A percentile compares a stretch with the other conserved stretches of the same genome.
Conservation (phyloP, 92 coral and sea anemone genomes). For the Siderastrea siderea region DNA sequence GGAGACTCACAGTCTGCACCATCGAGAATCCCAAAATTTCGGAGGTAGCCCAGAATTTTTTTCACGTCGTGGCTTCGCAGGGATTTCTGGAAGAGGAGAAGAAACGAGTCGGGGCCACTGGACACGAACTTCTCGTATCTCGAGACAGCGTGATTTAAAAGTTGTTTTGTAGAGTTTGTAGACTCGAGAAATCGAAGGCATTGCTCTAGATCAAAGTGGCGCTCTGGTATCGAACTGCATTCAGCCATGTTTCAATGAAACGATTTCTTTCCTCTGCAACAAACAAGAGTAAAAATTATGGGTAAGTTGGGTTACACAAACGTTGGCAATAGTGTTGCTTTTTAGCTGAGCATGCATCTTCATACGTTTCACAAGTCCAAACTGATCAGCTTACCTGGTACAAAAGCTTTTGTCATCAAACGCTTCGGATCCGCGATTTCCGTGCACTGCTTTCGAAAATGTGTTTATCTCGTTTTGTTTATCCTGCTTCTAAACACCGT, state of each 20-base stretch:
- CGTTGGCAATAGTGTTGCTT: too few relatives aligned
- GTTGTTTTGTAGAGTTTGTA: background rate
- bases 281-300: background rate
- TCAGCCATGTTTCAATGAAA: background rate
- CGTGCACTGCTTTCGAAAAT: background rate
- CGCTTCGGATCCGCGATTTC: background rate
- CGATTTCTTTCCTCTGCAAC: background rate
- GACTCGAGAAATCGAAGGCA: constrained; percentile 9
- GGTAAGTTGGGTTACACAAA: too few relatives aligned
- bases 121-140: background rate
- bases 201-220: background rate
- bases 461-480: background rate
- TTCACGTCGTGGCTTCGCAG: constrained; percentile 7
- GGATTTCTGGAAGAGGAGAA: constrained; percentile 15
- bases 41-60: constrained; percentile 30
- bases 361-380: background rate
- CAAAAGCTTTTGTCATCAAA: background rate
- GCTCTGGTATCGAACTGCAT: background rate
- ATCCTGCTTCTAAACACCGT: background rate
- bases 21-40: constrained; percentile 48
- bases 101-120: constrained; percentile 3
- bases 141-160: background rate
- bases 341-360: background rate
- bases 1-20: constrained; percentile 33
- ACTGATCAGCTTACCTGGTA: background rate